Evolutionary conservation across 1,140 invertebrate genomes (phyloP).

Genomic region (Drosophila mauritiana): DNA sequence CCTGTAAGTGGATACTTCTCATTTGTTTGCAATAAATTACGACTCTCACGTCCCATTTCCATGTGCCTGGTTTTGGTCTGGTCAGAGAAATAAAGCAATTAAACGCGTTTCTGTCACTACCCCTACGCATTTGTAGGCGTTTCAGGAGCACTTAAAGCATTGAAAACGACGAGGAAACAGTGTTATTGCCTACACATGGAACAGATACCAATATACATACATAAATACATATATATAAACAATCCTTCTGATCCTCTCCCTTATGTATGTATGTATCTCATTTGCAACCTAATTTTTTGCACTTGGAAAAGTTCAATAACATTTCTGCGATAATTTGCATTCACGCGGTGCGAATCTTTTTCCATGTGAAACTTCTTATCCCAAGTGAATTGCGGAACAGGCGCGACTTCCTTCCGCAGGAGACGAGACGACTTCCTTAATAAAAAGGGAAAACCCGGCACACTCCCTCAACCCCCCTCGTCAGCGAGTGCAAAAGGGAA

Average conservation of each 20-base stretch:
- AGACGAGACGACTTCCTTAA: slow-evolving; percentile 51
- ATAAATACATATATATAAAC: background rate
- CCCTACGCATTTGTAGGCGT: slow-evolving; percentile 37
- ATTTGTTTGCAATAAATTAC: slow-evolving; percentile 77
- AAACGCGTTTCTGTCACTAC: slow-evolving; percentile 40
- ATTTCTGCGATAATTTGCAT: slow-evolving; percentile 64
- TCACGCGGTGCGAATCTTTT: slow-evolving; percentile 11
- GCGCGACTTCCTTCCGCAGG: slow-evolving; percentile 69
- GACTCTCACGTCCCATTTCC: slow-evolving; percentile 12
- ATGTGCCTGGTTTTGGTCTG: slow-evolving; percentile 26
- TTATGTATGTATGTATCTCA: background rate
- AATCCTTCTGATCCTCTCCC: slow-evolving; percentile 2
- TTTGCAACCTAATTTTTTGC: background rate
- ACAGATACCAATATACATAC: slow-evolving; percentile 39
- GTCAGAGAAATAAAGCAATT: slow-evolving; percentile 66
- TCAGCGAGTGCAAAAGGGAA: slow-evolving; percentile 12
- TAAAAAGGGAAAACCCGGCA: slow-evolving; percentile 23
- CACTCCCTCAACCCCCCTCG: slow-evolving; percentile 13
- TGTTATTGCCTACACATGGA: slow-evolving; percentile 72
- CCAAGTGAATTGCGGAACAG: slow-evolving; percentile 28
- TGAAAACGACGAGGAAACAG: slow-evolving; percentile 22
- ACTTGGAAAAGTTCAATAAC: slow-evolving; percentile 62
- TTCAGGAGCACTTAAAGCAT: slow-evolving; percentile 4
- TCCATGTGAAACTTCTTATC: slow-evolving; percentile 15
- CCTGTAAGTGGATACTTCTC: slow-evolving; percentile 75